Conservation (phyloP, 1,140 invertebrate species). For the Ridgeia piscesae region DNA sequence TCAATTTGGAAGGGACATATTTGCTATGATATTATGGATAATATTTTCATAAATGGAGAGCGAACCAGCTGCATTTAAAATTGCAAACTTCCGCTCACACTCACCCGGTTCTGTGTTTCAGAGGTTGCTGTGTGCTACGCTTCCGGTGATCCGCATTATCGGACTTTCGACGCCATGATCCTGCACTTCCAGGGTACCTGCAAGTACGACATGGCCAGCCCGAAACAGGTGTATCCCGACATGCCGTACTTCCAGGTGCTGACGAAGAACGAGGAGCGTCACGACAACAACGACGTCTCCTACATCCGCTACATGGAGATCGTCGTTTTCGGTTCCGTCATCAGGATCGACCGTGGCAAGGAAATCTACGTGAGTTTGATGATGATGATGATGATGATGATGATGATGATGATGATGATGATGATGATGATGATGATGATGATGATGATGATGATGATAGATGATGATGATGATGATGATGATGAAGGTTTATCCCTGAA, state of each 20-base stretch:
- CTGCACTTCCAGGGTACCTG: conserved; percentile 15
- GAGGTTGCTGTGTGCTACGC: not conserved
- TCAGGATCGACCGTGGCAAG: conserved; percentile 1
- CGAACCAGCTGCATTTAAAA: not conserved
- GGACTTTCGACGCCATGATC: not conserved
- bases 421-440: no score
- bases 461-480: no score
- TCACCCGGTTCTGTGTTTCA: not conserved
- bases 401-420: no score
- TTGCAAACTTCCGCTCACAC: not conserved
- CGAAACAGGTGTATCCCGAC: not conserved
- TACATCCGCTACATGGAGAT: conserved; percentile 15
- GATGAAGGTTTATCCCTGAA: no score
- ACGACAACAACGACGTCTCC: not conserved
- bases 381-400: no score
- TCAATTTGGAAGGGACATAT: no score
- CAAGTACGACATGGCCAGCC: conserved; percentile 17
- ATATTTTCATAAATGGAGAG: no score
- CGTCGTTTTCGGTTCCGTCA: not conserved
- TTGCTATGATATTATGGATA: no score
- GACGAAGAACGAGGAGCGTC: not conserved
- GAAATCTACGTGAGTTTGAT: conserved; percentile 1
- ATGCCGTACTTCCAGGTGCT: not conserved
- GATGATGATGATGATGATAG: no score
- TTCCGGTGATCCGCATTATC: conserved; percentile 17